phyloP scores from a whole-genome alignment of 2,113 vertebrate species.

The western clawed frog (Xenopus tropicalis) region DNA sequence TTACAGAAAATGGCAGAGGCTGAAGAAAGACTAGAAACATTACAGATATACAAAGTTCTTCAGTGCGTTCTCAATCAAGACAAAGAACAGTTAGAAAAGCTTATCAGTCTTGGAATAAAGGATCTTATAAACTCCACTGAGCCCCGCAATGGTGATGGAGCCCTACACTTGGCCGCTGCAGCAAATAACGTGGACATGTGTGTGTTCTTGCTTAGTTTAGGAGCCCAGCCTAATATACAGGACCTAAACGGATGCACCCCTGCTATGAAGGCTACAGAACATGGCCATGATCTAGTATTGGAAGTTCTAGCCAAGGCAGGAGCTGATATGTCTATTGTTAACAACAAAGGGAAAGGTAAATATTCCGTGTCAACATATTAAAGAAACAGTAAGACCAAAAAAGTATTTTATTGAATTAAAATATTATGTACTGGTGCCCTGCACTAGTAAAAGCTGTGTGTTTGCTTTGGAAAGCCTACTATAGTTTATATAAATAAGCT shows the following conservation, averaged over 20 bases:
- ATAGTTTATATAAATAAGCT: too few relatives aligned
- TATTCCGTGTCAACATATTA: neutral
- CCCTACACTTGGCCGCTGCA: slow-evolving; percentile 74
- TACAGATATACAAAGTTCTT: slow-evolving; percentile 86
- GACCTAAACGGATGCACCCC: slow-evolving; percentile 77
- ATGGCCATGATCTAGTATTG: slow-evolving; percentile 74
- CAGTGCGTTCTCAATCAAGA: slow-evolving; percentile 74
- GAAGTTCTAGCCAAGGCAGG: slow-evolving; percentile 68
- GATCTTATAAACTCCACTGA: slow-evolving; percentile 84
- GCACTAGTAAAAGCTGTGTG: too few relatives aligned
- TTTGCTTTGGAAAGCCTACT: too few relatives aligned
- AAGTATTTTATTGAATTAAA: too few relatives aligned
- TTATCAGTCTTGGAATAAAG: slow-evolving; percentile 70
- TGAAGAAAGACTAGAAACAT: slow-evolving; percentile 67
- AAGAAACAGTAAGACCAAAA: too few relatives aligned
- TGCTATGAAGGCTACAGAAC: slow-evolving; percentile 80
- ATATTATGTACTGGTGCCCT: too few relatives aligned
- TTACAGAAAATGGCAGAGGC: slow-evolving; percentile 43
- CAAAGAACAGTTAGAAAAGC: slow-evolving; percentile 73
- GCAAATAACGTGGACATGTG: slow-evolving; percentile 78
- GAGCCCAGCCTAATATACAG: slow-evolving; percentile 75
- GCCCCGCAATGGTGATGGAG: slow-evolving; percentile 70
- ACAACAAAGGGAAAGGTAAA: slow-evolving; percentile 85
- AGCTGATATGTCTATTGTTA: slow-evolving; percentile 74
- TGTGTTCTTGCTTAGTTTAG: slow-evolving; percentile 71